Base-by-base conservation (phyloP, 2,797 vertebrate genomes). In the Vespertilio murinus region DNA sequence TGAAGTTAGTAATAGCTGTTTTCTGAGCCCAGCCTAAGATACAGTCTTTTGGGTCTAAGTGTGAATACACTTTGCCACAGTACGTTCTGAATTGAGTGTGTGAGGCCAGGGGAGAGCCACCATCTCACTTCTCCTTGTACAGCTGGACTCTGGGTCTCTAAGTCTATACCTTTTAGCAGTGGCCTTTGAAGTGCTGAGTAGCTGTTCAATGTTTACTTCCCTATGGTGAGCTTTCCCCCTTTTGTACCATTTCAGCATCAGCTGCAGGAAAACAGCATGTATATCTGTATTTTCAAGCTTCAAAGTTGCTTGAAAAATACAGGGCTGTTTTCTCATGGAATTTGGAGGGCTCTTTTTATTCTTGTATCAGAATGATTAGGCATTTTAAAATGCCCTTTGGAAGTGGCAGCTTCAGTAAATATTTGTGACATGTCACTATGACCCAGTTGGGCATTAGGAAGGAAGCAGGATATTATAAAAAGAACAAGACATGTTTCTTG, bases 281-380 rank as follows among this genome's bases (percentile, higher is more conserved):
- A 13, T 69, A 16, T 35, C 23, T 86, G 79, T 77, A 92, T 88
- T 89, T 92, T 54, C 59, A 70, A 80, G 47, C 35, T 87, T 82
- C 54, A 77, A 47, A 78, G 35, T 78, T 69, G 28, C 79, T 80
- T 91, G 54, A 75, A 70, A 90, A 94, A 90, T 65, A 54, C 90
- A 90, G 33, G 6, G 54, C 92, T 67, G 9, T 94, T 83, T 95
- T 56, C 79, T 94, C 25, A 0, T 56, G 33, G 52, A 91, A 80
- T 89, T 61, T 70, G 40, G 42, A 92, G 23, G 86, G 3, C 14
- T 45, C 8, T 78, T 67, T 90, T 94, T 78, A 40, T 42, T 65
- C 3, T 1, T 52, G 22, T 59, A 18, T 81, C 3, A 0, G n/a
- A 77, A 88, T 45, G 23, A 54, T 38, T n/a, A 45, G 47, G 38